Percentiles rank a stretch among this genome's conserved stretches.
phyloP scores from a whole-genome alignment of 2,113 vertebrate species.

The Osmerus mordax region DNA sequence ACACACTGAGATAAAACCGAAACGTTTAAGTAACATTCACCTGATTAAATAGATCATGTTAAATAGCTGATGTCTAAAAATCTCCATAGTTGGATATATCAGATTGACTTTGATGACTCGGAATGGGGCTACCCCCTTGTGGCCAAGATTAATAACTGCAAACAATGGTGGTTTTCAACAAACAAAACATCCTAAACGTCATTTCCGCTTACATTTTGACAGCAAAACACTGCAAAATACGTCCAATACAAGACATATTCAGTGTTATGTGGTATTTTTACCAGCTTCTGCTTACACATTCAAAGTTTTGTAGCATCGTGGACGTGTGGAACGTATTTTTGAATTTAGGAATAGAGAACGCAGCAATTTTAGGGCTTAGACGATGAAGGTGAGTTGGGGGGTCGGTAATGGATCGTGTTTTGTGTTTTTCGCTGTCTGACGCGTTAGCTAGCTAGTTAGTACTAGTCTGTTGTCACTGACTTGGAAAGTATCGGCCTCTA shows the following conservation, averaged over 20 bases:
- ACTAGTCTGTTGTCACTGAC: not conserved
- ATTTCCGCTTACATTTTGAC: conserved; percentile 47
- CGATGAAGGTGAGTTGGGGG: conserved; percentile 55
- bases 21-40: too few relatives aligned
- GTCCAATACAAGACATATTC: not conserved
- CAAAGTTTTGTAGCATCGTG: not conserved
- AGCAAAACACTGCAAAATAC: conserved; percentile 42
- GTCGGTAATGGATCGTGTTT: not conserved
- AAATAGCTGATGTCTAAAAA: not conserved
- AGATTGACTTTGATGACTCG: not conserved
- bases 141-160: not conserved
- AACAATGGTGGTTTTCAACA: conserved; percentile 19
- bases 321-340: not conserved
- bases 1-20: too few relatives aligned
- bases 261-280: not conserved
- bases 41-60: too few relatives aligned
- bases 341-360: not conserved
- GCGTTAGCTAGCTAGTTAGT: not conserved
- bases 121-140: conserved; percentile 7
- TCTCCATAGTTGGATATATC: not conserved
- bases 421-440: conserved; percentile 21
- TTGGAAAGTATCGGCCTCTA: not conserved
- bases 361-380: conserved; percentile 14
- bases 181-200: conserved; percentile 54
- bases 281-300: not conserved